Base-by-base conservation (phyloP, 2,888 invertebrate species). In the Colletes collaris region DNA sequence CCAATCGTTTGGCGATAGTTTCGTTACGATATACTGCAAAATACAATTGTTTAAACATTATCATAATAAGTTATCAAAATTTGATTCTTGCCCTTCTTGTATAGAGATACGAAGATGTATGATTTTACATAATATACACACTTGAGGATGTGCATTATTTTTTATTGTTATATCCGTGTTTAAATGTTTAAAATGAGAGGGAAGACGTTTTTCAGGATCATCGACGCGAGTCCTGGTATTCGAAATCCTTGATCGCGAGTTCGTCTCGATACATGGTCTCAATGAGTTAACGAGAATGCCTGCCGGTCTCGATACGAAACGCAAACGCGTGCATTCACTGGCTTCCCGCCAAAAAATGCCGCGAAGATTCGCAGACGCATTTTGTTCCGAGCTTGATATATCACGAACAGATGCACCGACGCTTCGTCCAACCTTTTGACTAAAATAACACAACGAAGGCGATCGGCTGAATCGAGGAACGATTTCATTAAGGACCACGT, bases 381-480 rank as follows among this genome's bases (percentile, higher is more conserved):
- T 90, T 89, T 88, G 86, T 88, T 89, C 86, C 79, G 66, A 62
- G 64, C 68, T 16, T 90, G 89, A 91, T 87, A 90, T 89, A 91
- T 90, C 85, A 82, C 87, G 79, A 89, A 83, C 90, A 91, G 89
- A 91, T 89, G 91, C 89, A 87, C 58, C 74, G 60, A 19, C 69
- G 64, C 35, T 69, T 58, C 65, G 56, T 58, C 59, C 67, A 69
- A 74, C 60, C 67, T 75, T 65, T 81, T 79, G 86, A 84, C 86
- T 56, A 86, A 87, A 87, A 87, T 88, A 89, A 89, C 83, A 71
- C 72, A 56, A 60, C 70, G 49, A 66, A 50, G 44, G 66, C 46
- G 58, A 67, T 66, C 74, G 65, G 44, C 53, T 27, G 40, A 52
- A 50, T 63, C 55, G 53, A 64, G 37, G 27, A 78, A 70, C 70